A percentile compares a stretch with the other conserved stretches of the same genome.
These are phyloP conservation scores for Chaitophorus viminalis DNA, from an alignment of 2,888 invertebrate genomes.

Conservation along the genomic window DNA sequence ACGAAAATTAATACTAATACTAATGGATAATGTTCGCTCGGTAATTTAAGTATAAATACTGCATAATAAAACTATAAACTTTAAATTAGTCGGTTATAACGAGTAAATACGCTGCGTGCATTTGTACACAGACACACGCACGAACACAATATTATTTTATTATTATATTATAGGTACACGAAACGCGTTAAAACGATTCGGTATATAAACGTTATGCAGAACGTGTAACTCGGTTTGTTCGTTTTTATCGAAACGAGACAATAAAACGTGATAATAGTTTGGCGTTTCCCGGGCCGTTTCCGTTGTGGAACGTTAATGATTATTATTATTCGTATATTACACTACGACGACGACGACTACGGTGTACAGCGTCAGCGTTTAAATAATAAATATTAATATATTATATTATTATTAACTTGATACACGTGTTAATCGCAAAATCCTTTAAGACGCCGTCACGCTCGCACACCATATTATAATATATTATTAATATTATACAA, in stretches of 20 bases:
- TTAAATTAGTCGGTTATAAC: conserved; percentile 34
- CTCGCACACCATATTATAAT: background rate
- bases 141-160: too few species aligned
- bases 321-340: background rate
- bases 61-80: conserved; percentile 47
- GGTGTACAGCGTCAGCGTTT: background rate
- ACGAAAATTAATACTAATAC: conserved; percentile 42
- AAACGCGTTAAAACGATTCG: conserved; percentile 27
- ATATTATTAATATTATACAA: background rate
- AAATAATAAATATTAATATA: background rate
- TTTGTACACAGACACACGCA: background rate
- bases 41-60: conserved; percentile 26
- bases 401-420: background rate
- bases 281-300: background rate
- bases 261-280: conserved; percentile 43
- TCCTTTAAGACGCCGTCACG: background rate
- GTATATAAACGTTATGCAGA: background rate
- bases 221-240: background rate
- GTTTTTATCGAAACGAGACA: conserved; percentile 27
- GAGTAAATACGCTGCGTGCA: background rate
- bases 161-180: too few species aligned
- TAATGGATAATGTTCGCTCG: conserved; percentile 17
- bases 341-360: too few species aligned
- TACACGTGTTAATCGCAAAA: background rate
- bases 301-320: background rate